phyloP scores from a whole-genome alignment of 2,113 vertebrate genomes.

The Ranitomeya variabilis region DNA sequence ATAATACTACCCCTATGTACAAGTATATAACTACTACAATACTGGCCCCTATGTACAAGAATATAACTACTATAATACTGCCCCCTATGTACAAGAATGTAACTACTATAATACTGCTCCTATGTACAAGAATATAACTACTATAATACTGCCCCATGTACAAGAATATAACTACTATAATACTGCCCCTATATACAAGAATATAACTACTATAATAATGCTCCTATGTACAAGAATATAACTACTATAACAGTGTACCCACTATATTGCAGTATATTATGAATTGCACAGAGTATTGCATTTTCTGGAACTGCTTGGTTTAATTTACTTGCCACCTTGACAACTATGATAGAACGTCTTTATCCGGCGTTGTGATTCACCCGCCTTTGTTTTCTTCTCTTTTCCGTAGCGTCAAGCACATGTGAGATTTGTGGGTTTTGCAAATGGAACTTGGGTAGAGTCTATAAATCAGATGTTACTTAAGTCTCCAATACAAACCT shows the following conservation, averaged over 20 bases:
- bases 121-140: no score
- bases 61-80: no score
- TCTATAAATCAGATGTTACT: constrained; percentile 65
- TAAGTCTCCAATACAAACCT: constrained; percentile 61
- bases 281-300: background rate
- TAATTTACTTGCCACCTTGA: background rate
- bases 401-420: background rate
- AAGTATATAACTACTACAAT: no score
- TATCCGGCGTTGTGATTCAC: constrained; percentile 16
- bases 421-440: background rate
- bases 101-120: no score
- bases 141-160: no score
- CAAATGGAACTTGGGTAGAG: constrained; percentile 45
- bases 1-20: no score
- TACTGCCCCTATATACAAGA: background rate
- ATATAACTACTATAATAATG: no score
- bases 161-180: background rate
- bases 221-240: no score
- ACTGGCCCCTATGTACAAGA: no score
- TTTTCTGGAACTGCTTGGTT: constrained; percentile 29
- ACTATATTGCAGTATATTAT: background rate
- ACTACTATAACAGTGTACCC: background rate
- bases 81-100: no score
- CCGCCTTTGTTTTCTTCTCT: constrained; percentile 29
- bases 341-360: constrained; percentile 28